phyloP scores from a whole-genome alignment of 2,113 vertebrate genomes.

The Fulmarus glacialis region DNA sequence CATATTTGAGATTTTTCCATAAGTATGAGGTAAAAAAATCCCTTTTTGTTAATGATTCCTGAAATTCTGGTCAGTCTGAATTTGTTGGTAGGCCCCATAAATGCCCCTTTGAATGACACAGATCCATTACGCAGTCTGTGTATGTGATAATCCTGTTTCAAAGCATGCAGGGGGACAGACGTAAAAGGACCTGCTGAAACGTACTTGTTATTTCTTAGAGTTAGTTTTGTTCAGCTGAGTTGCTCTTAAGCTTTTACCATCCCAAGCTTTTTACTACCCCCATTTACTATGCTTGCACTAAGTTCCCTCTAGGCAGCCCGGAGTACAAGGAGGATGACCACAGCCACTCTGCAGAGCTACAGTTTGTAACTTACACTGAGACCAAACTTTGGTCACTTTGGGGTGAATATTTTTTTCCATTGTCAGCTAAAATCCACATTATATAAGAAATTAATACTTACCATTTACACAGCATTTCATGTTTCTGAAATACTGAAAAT shows the following conservation, averaged over 20 bases:
- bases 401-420: background rate
- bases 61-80: background rate
- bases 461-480: background rate
- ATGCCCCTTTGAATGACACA: background rate
- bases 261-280: background rate
- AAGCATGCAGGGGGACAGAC: background rate
- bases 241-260: background rate
- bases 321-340: background rate
- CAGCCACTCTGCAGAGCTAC: background rate
- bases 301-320: background rate
- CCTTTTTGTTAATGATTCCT: background rate
- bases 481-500: background rate
- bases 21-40: background rate
- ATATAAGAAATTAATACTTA: background rate
- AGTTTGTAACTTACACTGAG: background rate
- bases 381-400: background rate
- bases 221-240: background rate
- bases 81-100: background rate
- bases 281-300: background rate
- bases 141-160: background rate
- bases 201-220: background rate
- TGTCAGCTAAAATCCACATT: background rate
- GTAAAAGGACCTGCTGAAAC: background rate
- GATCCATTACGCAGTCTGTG: background rate
- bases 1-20: background rate